Conservation (phyloP, 2,113 vertebrate genomes). For the Steatornis caripensis region DNA sequence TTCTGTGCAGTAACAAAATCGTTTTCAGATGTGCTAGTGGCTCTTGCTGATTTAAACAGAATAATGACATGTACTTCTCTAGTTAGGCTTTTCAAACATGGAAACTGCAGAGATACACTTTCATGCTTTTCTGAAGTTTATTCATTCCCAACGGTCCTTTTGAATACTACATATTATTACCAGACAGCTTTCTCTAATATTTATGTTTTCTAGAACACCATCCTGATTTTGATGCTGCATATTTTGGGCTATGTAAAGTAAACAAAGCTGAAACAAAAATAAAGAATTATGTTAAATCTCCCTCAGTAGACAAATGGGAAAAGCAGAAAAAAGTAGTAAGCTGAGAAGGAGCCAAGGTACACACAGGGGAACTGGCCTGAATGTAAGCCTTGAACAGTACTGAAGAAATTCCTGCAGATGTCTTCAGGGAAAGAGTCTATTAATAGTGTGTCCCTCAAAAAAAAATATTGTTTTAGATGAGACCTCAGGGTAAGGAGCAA, state of each 20-base stretch:
- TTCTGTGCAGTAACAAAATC: not conserved
- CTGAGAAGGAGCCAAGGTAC: conserved; percentile 22
- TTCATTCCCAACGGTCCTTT: not conserved
- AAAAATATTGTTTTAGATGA: not conserved
- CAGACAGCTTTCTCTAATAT: conserved; percentile 24
- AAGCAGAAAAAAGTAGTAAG: conserved; percentile 5
- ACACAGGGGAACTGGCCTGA: conserved; percentile 35
- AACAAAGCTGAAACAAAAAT: conserved; percentile 68
- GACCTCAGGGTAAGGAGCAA: not conserved
- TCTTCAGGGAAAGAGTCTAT: conserved; percentile 11
- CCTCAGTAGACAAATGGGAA: conserved; percentile 9
- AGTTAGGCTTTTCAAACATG: not conserved
- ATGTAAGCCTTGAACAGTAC: not conserved
- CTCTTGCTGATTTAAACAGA: not conserved
- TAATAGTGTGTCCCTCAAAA: not conserved
- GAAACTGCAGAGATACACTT: not conserved
- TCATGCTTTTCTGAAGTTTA: conserved; percentile 12
- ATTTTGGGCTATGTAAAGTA: conserved; percentile 43
- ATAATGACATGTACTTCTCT: not conserved
- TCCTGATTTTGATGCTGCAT: conserved; percentile 33
- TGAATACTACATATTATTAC: not conserved
- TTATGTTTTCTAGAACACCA: conserved; percentile 46
- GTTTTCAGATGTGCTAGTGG: not conserved
- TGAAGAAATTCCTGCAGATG: conserved; percentile 28
- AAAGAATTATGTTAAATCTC: conserved; percentile 3